Evolutionary conservation across 2,888 invertebrate genomes (phyloP).

Genomic region (Tachina grossa): DNA sequence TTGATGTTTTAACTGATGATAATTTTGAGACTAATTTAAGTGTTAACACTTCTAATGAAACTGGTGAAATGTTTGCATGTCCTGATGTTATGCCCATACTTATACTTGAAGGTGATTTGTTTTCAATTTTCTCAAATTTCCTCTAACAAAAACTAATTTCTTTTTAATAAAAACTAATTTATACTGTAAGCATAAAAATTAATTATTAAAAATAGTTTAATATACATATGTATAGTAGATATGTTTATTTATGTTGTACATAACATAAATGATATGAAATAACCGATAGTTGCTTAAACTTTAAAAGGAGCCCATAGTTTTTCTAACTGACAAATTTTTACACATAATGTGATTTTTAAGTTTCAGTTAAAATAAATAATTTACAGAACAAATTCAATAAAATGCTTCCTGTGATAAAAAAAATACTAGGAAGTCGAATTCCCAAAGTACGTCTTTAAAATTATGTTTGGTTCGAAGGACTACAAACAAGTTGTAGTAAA

Average conservation of each 20-base stretch:
- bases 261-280: not conserved
- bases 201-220: not conserved
- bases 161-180: conserved; percentile 13
- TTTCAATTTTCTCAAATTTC: conserved; percentile 65
- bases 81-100: conserved; percentile 89
- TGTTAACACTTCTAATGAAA: conserved; percentile 44
- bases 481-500: too few relatives aligned
- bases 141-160: conserved; percentile 28
- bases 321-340: not conserved
- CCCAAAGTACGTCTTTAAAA: too few relatives aligned
- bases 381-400: too few relatives aligned
- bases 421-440: too few relatives aligned
- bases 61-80: conserved; percentile 83
- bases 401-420: too few relatives aligned
- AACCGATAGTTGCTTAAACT: not conserved
- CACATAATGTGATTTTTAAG: too few relatives aligned
- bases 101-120: conserved; percentile 91
- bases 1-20: conserved; percentile 54
- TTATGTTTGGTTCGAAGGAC: too few relatives aligned
- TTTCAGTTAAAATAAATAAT: too few relatives aligned
- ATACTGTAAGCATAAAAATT: not conserved
- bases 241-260: not conserved
- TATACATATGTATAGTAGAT: not conserved
- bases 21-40: conserved; percentile 47
- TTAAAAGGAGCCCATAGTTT: not conserved